phyloP scores from a whole-genome alignment of 2,113 vertebrate species.

The Peromyscus leucopus region DNA sequence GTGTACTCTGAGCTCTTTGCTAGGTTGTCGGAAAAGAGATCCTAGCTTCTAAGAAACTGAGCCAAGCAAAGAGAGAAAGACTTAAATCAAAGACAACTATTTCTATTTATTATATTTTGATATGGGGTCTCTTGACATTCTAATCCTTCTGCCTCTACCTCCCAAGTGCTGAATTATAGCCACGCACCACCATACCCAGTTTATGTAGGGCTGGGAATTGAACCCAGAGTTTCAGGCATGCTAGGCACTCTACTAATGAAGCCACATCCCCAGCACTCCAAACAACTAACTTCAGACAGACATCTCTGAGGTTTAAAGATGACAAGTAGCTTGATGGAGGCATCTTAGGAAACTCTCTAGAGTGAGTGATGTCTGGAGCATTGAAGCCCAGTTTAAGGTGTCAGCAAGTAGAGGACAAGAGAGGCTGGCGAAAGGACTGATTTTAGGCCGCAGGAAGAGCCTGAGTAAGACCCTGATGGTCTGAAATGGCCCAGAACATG shows the following conservation, averaged over 20 bases:
- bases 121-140: neutral
- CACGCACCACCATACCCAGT: neutral
- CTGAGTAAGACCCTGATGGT: neutral
- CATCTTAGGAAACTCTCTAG: neutral
- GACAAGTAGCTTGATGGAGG: neutral
- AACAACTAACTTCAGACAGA: neutral
- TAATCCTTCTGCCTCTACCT: neutral
- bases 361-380: neutral
- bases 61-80: neutral
- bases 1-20: neutral
- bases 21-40: neutral
- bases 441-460: neutral
- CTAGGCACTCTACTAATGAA: neutral
- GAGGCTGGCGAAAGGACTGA: neutral
- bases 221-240: neutral
- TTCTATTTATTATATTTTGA: neutral
- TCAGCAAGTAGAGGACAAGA: neutral
- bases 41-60: neutral
- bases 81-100: neutral
- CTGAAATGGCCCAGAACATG: neutral
- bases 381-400: neutral
- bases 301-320: neutral
- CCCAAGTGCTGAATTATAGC: neutral
- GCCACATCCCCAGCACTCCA: neutral
- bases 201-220: neutral